These are phyloP conservation scores for Cryptomyrus ogoouensis DNA, from an alignment of 2,113 vertebrate genomes.

Conservation along the genomic window DNA sequence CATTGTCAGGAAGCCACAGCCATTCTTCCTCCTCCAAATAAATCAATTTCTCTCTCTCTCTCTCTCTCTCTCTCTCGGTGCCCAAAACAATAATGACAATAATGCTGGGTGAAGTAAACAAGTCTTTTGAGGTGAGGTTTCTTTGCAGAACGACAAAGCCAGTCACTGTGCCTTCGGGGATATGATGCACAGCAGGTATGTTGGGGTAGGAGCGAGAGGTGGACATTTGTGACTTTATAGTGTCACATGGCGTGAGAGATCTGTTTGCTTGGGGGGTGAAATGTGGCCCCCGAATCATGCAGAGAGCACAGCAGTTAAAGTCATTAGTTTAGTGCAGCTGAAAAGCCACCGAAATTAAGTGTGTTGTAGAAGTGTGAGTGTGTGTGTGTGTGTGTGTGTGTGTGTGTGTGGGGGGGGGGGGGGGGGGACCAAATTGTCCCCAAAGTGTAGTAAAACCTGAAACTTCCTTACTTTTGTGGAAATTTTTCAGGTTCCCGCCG, in stretches of 20 bases:
- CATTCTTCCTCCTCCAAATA: background rate
- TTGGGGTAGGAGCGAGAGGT: background rate
- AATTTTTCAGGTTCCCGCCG: too few relatives aligned
- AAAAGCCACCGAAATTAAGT: slow-evolving; percentile 36
- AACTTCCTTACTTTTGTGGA: too few relatives aligned
- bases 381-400: too few relatives aligned
- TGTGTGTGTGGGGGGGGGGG: too few relatives aligned
- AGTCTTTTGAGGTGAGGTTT: background rate
- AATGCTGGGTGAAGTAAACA: background rate
- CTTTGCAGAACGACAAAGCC: background rate
- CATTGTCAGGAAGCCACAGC: background rate
- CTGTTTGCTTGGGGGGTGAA: slow-evolving; percentile 34
- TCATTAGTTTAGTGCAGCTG: slow-evolving; percentile 36
- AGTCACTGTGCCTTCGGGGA: background rate
- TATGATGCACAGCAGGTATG: background rate
- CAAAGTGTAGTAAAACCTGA: too few relatives aligned
- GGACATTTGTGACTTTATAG: background rate
- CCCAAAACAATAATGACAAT: background rate
- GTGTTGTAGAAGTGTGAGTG: slow-evolving; percentile 18
- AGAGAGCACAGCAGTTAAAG: slow-evolving; percentile 20
- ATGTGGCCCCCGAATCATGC: slow-evolving; percentile 36
- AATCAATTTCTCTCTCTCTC: slow-evolving; percentile 1
- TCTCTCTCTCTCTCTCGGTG: background rate
- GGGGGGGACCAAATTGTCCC: too few relatives aligned
- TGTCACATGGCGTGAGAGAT: background rate